phyloP scores from a whole-genome alignment of 2,113 vertebrate species.

The Hippolais icterina region DNA sequence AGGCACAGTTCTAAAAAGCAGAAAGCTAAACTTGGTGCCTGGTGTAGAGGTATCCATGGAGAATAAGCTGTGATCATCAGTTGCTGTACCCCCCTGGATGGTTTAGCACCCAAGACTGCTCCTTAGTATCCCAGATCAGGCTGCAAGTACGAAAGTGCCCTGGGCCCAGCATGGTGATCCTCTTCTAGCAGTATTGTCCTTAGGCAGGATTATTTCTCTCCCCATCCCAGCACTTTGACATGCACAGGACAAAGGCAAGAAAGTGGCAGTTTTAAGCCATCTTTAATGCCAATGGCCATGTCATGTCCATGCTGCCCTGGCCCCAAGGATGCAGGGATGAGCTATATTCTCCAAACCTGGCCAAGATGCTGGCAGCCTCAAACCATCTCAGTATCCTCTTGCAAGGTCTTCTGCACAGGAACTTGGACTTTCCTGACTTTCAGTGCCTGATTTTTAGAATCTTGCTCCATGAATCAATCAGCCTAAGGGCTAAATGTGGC shows the following conservation, averaged over 20 bases:
- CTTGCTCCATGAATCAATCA: fast-evolving
- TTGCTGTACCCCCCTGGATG: background rate
- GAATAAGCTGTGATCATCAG: background rate
- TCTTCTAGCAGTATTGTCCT: background rate
- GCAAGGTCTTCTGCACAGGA: background rate
- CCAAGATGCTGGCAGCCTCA: background rate
- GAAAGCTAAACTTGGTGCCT: background rate
- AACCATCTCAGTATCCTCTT: background rate
- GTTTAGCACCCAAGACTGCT: background rate
- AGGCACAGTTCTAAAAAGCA: background rate
- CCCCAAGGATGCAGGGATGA: background rate
- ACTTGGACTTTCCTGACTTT: background rate
- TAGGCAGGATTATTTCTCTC: background rate
- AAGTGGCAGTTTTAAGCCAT: background rate
- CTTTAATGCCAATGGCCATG: background rate
- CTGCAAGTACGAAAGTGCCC: background rate
- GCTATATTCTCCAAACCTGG: background rate
- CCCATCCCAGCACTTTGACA: background rate
- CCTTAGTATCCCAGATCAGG: background rate
- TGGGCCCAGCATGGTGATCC: background rate
- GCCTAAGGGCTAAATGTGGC: background rate
- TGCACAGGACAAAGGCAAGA: background rate
- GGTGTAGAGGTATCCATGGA: background rate
- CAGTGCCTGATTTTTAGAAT: background rate
- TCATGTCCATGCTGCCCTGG: background rate